Evolutionary conservation across 2,113 vertebrate species (phyloP).

Genomic region (Neogale vison): DNA sequence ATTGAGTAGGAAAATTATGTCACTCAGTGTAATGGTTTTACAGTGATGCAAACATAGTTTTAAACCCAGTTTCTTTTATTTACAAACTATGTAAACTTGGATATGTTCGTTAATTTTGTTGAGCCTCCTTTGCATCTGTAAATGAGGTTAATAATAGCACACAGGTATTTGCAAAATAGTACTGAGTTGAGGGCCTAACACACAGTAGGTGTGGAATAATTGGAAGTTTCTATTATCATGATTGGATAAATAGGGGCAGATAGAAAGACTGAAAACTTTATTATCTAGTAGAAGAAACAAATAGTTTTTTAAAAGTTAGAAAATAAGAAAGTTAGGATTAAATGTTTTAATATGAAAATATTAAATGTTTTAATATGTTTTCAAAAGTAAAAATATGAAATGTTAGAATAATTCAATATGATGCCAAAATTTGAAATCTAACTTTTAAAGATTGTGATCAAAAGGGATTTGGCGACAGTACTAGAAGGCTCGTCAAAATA

Average conservation of each 20-base stretch:
- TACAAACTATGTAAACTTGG: neutral
- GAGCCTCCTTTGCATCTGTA: neutral
- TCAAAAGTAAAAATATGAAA: conserved; percentile 33
- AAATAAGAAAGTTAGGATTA: neutral
- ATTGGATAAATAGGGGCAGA: neutral
- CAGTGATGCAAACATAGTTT: neutral
- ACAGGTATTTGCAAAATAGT: neutral
- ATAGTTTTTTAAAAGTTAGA: conserved; percentile 18
- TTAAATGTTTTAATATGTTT: neutral
- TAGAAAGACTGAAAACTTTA: neutral
- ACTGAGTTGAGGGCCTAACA: neutral
- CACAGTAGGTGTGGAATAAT: neutral
- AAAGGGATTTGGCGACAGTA: neutral
- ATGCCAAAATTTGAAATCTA: conserved; percentile 10
- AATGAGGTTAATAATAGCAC: neutral
- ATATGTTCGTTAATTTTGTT: neutral
- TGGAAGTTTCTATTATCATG: neutral
- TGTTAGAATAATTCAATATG: neutral
- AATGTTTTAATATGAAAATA: neutral
- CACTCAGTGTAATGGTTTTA: neutral
- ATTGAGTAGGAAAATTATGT: neutral
- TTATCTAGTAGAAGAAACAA: neutral
- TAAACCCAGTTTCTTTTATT: neutral
- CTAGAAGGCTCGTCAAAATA: neutral
- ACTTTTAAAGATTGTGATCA: neutral